A percentile compares a stretch with the other conserved stretches of the same genome.
These are phyloP conservation scores for Patagioenas fasciata DNA, from an alignment of 2,113 vertebrate genomes.

Conservation along the genomic window DNA sequence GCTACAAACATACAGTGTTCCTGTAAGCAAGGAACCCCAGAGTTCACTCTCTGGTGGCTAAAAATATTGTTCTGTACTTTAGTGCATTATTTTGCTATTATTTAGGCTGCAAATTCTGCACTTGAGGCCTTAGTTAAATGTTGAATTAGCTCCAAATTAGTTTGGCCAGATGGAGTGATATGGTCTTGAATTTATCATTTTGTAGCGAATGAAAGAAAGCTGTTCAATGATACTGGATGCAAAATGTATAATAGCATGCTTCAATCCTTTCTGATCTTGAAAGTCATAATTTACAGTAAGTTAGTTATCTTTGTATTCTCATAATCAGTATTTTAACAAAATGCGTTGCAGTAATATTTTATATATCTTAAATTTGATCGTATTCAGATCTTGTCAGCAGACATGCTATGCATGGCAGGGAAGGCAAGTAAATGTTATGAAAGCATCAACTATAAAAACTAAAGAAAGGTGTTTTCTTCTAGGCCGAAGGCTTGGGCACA, in stretches of 20 bases:
- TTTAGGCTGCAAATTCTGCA: not conserved
- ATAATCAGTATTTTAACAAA: not conserved
- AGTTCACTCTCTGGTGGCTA: not conserved
- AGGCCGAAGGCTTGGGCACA: conserved; percentile 77
- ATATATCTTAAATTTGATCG: not conserved
- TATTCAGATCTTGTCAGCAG: not conserved
- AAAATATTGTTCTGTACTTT: not conserved
- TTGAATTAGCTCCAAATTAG: not conserved
- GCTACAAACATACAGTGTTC: rapidly evolving
- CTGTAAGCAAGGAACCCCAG: not conserved
- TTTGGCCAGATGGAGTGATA: not conserved
- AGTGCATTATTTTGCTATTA: not conserved
- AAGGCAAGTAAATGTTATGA: not conserved
- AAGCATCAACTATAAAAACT: not conserved
- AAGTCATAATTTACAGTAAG: not conserved
- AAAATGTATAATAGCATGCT: not conserved
- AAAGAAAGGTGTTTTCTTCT: conserved; percentile 37
- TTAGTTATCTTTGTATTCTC: not conserved
- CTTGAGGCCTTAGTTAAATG: not conserved
- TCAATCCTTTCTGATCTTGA: not conserved
- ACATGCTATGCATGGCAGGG: not conserved
- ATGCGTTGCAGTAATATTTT: not conserved
- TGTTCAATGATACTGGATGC: not conserved
- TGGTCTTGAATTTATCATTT: not conserved
- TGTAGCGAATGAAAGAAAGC: not conserved